A percentile compares a stretch with the other conserved stretches of the same genome.
These are phyloP conservation scores for Melanostigma gelatinosum DNA, from an alignment of 2,113 vertebrate species.

Conservation along the genomic window DNA sequence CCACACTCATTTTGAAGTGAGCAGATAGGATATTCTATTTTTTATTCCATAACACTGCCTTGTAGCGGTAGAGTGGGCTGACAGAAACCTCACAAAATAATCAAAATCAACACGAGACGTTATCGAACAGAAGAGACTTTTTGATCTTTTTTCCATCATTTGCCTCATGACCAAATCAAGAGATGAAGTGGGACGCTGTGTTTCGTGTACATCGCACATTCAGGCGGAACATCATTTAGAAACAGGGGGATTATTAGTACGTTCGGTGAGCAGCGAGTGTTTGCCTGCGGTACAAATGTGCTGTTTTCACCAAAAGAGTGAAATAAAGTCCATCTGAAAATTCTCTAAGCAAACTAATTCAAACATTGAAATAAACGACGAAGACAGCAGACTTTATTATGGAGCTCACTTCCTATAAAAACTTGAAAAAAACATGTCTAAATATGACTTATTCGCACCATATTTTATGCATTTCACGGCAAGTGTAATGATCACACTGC, in stretches of 20 bases:
- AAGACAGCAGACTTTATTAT: slow-evolving; percentile 5
- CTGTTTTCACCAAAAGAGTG: slow-evolving; percentile 39
- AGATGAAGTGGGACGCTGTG: slow-evolving; percentile 17
- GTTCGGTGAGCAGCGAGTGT: slow-evolving; percentile 15
- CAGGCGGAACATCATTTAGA: slow-evolving; percentile 17
- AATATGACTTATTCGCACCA: slow-evolving; percentile 40
- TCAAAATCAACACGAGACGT: slow-evolving; percentile 45
- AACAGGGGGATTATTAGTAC: slow-evolving; percentile 40
- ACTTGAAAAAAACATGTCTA: not conserved
- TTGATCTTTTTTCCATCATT: slow-evolving; percentile 23
- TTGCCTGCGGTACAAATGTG: slow-evolving; percentile 27
- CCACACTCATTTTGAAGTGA: slow-evolving; percentile 72
- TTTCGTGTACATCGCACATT: slow-evolving; percentile 2
- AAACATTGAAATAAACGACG: slow-evolving; percentile 32
- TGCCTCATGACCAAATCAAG: slow-evolving; percentile 38
- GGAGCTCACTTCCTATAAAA: slow-evolving; percentile 17
- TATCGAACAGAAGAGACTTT: slow-evolving; percentile 7
- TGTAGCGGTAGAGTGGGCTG: slow-evolving; percentile 54
- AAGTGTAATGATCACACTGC: slow-evolving; percentile 47
- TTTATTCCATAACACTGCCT: slow-evolving; percentile 46
- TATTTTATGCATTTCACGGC: slow-evolving; percentile 51
- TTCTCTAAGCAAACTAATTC: slow-evolving; percentile 15
- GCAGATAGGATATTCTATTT: slow-evolving; percentile 70
- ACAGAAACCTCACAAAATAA: slow-evolving; percentile 49
- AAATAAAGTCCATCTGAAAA: slow-evolving; percentile 29